A percentile compares a stretch with the other conserved stretches of the same genome.
phyloP scores from a whole-genome alignment of 2,797 vertebrate genomes.

The Trichosurus vulpecula region DNA sequence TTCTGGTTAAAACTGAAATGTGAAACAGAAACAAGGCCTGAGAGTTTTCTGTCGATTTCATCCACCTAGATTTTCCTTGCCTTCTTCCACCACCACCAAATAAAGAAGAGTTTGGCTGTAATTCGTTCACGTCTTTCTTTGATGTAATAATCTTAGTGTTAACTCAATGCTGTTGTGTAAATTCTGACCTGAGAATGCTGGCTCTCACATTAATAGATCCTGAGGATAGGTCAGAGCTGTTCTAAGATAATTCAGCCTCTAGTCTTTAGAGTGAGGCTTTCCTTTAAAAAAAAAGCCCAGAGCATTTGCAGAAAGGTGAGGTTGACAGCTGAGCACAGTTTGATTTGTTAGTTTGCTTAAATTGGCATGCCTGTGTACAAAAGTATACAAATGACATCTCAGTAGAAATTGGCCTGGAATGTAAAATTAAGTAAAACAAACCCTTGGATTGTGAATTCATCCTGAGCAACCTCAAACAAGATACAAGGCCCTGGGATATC shows the following conservation, averaged over 20 bases:
- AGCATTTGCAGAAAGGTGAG: not conserved
- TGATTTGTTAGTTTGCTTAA: not conserved
- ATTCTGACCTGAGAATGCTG: not conserved
- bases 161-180: not conserved
- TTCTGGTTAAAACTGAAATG: not conserved
- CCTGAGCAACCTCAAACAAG: not conserved
- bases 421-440: not conserved
- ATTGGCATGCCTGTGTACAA: not conserved
- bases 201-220: constrained; percentile 10
- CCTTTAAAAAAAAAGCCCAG: not conserved
- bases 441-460: not conserved
- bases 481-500: not conserved
- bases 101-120: not conserved
- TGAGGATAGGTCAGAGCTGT: not conserved
- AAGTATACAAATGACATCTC: not conserved
- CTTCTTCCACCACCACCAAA: not conserved
- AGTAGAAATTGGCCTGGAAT: not conserved
- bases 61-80: not conserved
- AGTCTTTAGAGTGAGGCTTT: not conserved
- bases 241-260: not conserved
- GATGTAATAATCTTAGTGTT: not conserved
- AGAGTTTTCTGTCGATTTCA: not conserved
- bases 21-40: not conserved
- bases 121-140: not conserved
- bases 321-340: not conserved